Evolutionary conservation across 2,888 invertebrate genomes (phyloP).

Genomic region (Xiphydria camelus): DNA sequence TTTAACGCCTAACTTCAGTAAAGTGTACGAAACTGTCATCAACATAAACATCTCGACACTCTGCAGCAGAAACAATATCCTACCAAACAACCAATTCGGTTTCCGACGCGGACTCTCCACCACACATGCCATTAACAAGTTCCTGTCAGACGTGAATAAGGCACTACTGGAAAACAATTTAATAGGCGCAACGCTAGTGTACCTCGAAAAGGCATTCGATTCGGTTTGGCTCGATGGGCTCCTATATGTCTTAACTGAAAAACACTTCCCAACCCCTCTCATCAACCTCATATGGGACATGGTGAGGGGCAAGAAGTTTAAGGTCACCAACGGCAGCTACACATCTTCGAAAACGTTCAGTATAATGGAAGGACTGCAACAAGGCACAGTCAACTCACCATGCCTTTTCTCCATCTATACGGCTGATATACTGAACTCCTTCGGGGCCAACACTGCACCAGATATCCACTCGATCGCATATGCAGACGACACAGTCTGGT

Average conservation of each 20-base stretch:
- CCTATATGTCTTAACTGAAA: background rate
- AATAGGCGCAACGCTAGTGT: background rate
- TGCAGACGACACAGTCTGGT: constrained; percentile 7
- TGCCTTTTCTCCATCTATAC: background rate
- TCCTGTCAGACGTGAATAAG: background rate
- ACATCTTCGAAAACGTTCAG: background rate
- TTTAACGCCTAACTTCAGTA: too few relatives aligned
- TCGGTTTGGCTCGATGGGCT: background rate
- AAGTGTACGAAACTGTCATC: too few relatives aligned
- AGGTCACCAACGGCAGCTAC: background rate
- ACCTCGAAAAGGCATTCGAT: background rate
- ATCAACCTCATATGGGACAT: background rate
- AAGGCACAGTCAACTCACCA: background rate
- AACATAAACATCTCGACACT: too few relatives aligned
- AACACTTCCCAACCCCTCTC: background rate
- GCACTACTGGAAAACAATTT: background rate
- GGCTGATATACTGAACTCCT: too few relatives aligned
- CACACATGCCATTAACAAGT: too few relatives aligned
- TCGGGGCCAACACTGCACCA: too few relatives aligned
- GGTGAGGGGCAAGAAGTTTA: background rate
- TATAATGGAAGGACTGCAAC: background rate
- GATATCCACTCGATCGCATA: background rate
- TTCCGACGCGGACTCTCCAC: too few relatives aligned
- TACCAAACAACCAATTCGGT: too few relatives aligned
- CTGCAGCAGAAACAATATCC: too few relatives aligned